Base-by-base conservation (phyloP, 2,888 invertebrate species). In the Autographa gamma region DNA sequence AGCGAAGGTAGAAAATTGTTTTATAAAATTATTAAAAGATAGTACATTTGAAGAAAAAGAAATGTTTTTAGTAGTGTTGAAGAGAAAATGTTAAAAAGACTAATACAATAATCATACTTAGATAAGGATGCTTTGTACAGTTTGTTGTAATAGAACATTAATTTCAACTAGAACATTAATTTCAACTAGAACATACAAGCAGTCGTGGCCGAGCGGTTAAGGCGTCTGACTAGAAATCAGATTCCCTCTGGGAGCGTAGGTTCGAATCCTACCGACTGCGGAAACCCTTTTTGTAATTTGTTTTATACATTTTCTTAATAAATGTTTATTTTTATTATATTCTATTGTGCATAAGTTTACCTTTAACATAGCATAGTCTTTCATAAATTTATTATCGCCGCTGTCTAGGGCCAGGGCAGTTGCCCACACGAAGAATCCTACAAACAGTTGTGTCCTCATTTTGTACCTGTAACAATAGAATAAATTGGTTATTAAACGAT, bases 241-340 rank as follows among this genome's bases (percentile, higher is more conserved):
- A 97, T 97, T 97, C 97, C 97, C 97, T 97, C 97, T 97, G 97
- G 97, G 97, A 97, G 97, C 97, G 97, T 97, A 97, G 97, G 97
- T 97, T 97, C 97, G 97, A 97, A 97, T 97, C 97, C 97, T 97
- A 97, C 97, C 97, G 97, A 97, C 97, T 97, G 97, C 97, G 97
- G 86, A 88, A 0, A 6, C 74, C 74, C 86, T 92, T 93, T 89
- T 81, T 62, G 9, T 14, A 71, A 59, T 71, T 0, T 59, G 48
- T 18, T 34, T 63, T 3, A 2, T 0, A 0, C 25, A 6, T 25
- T 11, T 31, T 58, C 6, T 4, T 16, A 5, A 31, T 58, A 13
- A 16, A 11, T 16, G 3, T 31, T 32, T 2, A 25, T 25, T 56
- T 16, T n/a, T 32, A n/a, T 2, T 32, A 11, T 34, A 5, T 8